Evolutionary conservation across 2,797 vertebrate species (phyloP).

Genomic region (Leptatherina wallacei): DNA sequence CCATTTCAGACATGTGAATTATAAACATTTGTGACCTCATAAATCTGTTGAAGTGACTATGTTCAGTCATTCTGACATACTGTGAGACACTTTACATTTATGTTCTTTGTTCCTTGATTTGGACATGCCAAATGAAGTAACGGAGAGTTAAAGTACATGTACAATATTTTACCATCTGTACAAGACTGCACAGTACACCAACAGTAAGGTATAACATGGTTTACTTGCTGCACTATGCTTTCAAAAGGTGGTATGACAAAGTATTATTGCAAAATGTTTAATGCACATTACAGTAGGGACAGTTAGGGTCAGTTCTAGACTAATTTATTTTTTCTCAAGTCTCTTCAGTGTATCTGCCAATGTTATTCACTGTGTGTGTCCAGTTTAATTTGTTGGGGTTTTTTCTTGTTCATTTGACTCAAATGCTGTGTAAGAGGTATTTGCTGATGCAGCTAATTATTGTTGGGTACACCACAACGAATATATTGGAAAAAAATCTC

Average conservation of each 20-base stretch:
- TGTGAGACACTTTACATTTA: background rate
- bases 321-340: background rate
- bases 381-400: background rate
- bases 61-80: background rate
- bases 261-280: background rate
- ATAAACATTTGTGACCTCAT: background rate
- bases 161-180: background rate
- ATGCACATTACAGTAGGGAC: background rate
- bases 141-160: background rate
- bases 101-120: background rate
- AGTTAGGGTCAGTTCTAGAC: background rate
- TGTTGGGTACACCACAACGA: background rate
- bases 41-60: background rate
- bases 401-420: background rate
- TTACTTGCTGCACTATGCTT: background rate
- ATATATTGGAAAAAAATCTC: background rate
- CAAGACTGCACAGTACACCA: background rate
- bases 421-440: background rate
- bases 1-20: background rate
- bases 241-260: background rate
- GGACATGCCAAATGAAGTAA: background rate
- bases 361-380: background rate
- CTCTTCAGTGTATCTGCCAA: background rate
- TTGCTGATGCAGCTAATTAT: background rate
- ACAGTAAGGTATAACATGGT: background rate